Conservation (phyloP, 2,888 invertebrate genomes). For the Pogonocherus hispidulus region DNA sequence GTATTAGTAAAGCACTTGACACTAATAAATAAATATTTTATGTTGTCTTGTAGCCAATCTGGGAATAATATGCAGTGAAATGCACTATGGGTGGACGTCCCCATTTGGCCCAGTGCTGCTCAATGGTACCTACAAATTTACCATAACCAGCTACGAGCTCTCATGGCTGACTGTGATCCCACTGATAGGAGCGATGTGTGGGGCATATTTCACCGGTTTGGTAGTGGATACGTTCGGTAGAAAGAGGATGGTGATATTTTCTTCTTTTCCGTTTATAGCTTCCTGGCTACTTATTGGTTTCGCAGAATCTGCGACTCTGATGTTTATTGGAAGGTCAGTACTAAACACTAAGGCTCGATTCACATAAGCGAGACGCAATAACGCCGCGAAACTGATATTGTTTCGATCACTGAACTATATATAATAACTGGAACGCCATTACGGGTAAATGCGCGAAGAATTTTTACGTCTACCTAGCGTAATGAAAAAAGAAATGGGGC, state of each 20-base stretch:
- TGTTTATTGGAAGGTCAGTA: conserved; percentile 68
- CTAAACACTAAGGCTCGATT: neutral
- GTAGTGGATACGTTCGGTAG: conserved; percentile 77
- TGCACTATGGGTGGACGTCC: conserved; percentile 73
- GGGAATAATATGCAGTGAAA: conserved; percentile 63
- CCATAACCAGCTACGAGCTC: conserved; percentile 68
- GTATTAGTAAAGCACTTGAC: too few relatives aligned
- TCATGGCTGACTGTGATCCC: conserved; percentile 78
- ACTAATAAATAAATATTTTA: too few relatives aligned
- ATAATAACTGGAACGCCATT: too few relatives aligned
- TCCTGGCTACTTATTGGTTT: conserved; percentile 77
- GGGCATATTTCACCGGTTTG: conserved; percentile 75
- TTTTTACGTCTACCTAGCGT: too few relatives aligned
- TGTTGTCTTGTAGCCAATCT: conserved; percentile 58
- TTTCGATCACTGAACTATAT: too few relatives aligned
- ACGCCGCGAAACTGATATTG: too few relatives aligned
- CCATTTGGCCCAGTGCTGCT: conserved; percentile 72
- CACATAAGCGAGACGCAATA: too few relatives aligned
- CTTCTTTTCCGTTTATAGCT: conserved; percentile 74
- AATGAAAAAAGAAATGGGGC: too few relatives aligned
- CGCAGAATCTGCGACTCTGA: conserved; percentile 71
- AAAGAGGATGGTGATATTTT: conserved; percentile 74
- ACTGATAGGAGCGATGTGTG: conserved; percentile 76
- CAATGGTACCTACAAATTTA: conserved; percentile 70
- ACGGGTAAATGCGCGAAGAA: too few relatives aligned